Base-by-base conservation (phyloP, 2,888 invertebrate genomes). In the Alcis repandata region DNA sequence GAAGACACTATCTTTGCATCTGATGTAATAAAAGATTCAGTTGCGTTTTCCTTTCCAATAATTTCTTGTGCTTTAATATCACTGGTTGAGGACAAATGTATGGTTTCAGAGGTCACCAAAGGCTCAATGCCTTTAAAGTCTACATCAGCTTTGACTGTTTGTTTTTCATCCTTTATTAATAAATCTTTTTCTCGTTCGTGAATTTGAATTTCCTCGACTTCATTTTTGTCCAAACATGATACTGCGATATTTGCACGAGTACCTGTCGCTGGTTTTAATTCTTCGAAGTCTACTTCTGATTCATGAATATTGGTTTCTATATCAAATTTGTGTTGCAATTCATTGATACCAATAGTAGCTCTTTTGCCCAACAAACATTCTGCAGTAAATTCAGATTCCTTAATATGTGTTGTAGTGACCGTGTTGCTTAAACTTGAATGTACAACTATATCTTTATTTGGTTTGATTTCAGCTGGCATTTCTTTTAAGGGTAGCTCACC, bases 111-210 rank as follows among this genome's bases (percentile, higher is more conserved):
- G 10, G 95, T 93, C 45, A 94, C 89, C 0, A 96, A 80, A 38
- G 95, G 88, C 80, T 96, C 95, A 71, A 94, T 91, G 27, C 95
- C 88, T 68, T 94, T 93, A 9, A 97, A 73, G 20, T 90, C 94
- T 40, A 94, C 79, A 78, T 95, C 94, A n/a, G 96, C 96, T 49
- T 87, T 83, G 20, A 89, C 94, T 61, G 83, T 79, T 15, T 89
- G 86, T 67, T 95, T 95, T 58, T 94, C 91, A 52, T 91, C 90
- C 61, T 91, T 92, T 15, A 92, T 79, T 13, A 86, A 75, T 27
- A 96, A 93, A 49, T 94, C 88, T 49, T 91, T 93, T 91, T 96
- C 96, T 45, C 94, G 94, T 88, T 97, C 97, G 85, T 96, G 95
- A 9, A 95, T 79, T n/a, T 94, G 81, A 0, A 95, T 92, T 83